Base-by-base conservation (phyloP, 2,888 invertebrate species). In the Physocephala rufipes region DNA sequence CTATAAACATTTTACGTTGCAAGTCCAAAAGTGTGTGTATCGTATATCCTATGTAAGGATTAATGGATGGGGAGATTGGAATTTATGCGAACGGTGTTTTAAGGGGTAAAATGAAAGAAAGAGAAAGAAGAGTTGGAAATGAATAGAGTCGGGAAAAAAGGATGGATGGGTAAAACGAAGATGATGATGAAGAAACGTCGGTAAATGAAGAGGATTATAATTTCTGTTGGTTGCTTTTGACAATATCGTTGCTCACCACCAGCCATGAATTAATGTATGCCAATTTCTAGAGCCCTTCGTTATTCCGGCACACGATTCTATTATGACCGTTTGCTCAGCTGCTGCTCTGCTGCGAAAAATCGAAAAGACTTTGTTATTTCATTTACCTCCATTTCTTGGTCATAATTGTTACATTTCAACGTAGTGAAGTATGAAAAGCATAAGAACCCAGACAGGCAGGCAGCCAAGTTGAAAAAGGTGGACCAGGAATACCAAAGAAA, bases 191-290 rank as follows among this genome's bases (percentile, higher is more conserved):
- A 36, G 9, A 7, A 36, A 36, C 36, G 36, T 9, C 9, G 36
- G 36, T 36, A 9, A 36, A 36, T 36, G 36, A 36, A 36, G 36
- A 4, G 36, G 36, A 36, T 36, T 36, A 36, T 36, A 36, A 36
- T 36, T 36, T 36, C 9, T 36, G 36, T 36, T 36, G 36, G 36
- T 36, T 36, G 36, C 36, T 13, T 12, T 64, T 64, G 64, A 45
- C 45, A 36, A 36, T 36, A 9, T 9, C 36, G 36, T 36, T 9
- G 36, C 70, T 72, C 62, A 45, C 62, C n/a, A 43, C 70, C 73
- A 74, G 70, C 74, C 76, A 76, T 76, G 74, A 74, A 76, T 76
- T 76, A 76, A 76, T 70, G 72, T 70, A 72, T 70, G 73, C 76
- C 76, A 71, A 73, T 70, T 73, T 71, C 70, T 67, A 72, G 26